These are phyloP conservation scores for Tribolium castaneum DNA, from an alignment of 1,140 invertebrate species.

Conservation along the genomic window DNA sequence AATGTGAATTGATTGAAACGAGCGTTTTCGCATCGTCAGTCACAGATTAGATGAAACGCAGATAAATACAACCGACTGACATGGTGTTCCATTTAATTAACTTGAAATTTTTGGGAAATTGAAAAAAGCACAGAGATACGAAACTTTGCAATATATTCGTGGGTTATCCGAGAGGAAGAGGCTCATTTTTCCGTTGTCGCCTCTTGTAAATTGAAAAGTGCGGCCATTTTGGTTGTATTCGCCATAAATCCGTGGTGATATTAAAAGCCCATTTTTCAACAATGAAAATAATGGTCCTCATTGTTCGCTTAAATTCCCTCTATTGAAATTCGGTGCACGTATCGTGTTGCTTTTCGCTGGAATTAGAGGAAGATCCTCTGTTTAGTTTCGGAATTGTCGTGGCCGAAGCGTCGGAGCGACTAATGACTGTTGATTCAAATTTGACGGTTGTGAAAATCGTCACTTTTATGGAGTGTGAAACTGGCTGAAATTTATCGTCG, in stretches of 20 bases:
- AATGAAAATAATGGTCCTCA: background rate
- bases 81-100: too few species aligned
- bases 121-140: too few species aligned
- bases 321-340: conserved; percentile 13
- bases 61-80: too few species aligned
- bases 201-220: background rate
- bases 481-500: background rate
- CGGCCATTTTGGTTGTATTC: background rate
- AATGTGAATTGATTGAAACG: background rate
- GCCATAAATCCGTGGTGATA: background rate
- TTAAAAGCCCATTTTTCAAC: conserved; percentile 12
- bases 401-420: background rate
- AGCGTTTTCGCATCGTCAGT: background rate
- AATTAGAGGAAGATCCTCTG: conserved; percentile 14
- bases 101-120: too few species aligned
- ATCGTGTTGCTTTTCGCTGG: conserved; percentile 8
- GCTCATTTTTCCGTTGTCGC: too few species aligned
- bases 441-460: background rate
- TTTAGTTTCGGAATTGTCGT: conserved; percentile 8
- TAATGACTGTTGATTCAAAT: background rate
- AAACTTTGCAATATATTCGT: too few species aligned
- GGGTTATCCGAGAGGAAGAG: too few species aligned
- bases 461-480: background rate
- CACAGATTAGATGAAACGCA: background rate
- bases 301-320: background rate